Base-by-base conservation (phyloP, 2,888 invertebrate species). In the Acronicta psi region DNA sequence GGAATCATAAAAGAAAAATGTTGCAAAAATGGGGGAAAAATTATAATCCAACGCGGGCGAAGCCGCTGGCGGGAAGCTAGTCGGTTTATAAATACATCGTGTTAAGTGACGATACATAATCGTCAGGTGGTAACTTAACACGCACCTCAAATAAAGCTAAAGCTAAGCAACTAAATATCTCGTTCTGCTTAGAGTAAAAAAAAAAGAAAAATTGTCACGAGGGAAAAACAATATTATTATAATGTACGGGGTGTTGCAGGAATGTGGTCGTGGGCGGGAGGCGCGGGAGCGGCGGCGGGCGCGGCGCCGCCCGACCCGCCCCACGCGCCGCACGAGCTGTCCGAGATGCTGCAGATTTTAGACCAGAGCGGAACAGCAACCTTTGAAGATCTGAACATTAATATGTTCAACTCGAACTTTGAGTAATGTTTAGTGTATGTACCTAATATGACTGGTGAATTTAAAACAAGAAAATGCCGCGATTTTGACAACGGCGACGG, bases 331-430 rank as follows among this genome's bases (percentile, higher is more conserved):
- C 95, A 94, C 69, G 98, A 98, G 92, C 95, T 98, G 56, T 97
- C 98, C 14, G 98, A 98, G 83, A 98, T 98, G 98, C 94, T 98
- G 80, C 98, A 98, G 91, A 98, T 98, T 96, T 93, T 98, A 56
- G 97, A 98, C 91, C 97, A 97, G 87, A 96, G 96, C 79, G 97
- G 96, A 49, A 95, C 97, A 37, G 95, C 97, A 58, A 96, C 97
- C 25, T 98, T 98, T 87, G 98, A 98, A 87, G 98, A 98, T 89
- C 95, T 98, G 81, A 97, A 97, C 84, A 95, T 98, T 77, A 96
- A 96, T 82, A 98, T 98, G 98, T 98, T 98, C 89, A 98, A 97
- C 87, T 96, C 97, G 77, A 93, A 87, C 84, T 94, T 94, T 74
- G 93, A 94, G 79, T 94, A 92, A 79, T 69, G 53, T 66, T 56